Evolutionary conservation across 2,888 invertebrate genomes (phyloP).

Genomic region (Atethmia centrago): DNA sequence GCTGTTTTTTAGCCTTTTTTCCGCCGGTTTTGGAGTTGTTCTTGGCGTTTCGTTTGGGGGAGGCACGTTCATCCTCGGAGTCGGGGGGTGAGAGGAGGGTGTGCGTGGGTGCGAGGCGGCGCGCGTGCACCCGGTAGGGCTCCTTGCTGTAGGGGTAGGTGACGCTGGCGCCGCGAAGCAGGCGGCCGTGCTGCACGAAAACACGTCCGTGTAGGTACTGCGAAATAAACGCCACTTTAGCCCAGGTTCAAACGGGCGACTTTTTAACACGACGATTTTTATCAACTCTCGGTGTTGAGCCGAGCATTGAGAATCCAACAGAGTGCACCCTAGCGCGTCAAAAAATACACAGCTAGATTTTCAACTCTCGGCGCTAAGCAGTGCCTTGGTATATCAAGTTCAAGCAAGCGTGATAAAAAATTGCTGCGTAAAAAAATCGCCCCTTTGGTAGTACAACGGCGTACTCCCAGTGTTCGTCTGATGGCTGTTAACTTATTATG

Average conservation of each 20-base stretch:
- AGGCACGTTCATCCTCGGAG: constrained; percentile 82
- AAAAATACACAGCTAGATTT: not conserved
- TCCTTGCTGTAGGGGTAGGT: constrained; percentile 87
- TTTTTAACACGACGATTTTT: not conserved
- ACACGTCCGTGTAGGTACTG: constrained; percentile 95
- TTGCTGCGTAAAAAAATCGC: not conserved
- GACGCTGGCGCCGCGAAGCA: constrained; percentile 91
- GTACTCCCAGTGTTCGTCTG: not conserved
- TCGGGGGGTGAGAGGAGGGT: constrained; percentile 79
- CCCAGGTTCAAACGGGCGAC: not conserved
- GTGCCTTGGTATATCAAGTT: not conserved
- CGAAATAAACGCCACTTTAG: constrained; percentile 69
- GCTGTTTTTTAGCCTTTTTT: constrained; percentile 82
- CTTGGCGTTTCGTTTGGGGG: constrained; percentile 79
- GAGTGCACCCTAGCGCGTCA: not conserved
- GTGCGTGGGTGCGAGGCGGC: constrained; percentile 81
- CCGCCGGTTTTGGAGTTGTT: constrained; percentile 76
- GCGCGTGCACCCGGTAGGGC: constrained; percentile 84
- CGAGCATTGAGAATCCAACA: not conserved
- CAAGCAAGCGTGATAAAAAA: not conserved
- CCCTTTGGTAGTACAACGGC: not conserved
- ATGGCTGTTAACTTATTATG: not conserved
- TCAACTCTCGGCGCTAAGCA: not conserved
- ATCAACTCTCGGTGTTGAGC: not conserved
- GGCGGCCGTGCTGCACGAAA: constrained; percentile 93